Base-by-base conservation (phyloP, 2,888 invertebrate species). In the Drosophila buzzatii region DNA sequence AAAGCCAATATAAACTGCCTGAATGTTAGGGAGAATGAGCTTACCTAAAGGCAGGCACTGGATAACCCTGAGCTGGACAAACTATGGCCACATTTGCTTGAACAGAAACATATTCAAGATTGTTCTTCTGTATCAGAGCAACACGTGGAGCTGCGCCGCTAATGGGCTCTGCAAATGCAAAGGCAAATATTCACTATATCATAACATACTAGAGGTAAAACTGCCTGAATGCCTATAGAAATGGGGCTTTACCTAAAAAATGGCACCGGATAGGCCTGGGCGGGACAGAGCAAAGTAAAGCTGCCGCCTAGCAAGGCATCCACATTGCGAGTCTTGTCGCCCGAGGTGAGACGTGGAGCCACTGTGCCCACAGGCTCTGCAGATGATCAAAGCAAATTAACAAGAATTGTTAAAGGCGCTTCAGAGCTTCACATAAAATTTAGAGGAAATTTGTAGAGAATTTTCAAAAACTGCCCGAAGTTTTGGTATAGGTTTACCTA, bases 141-240 rank as follows among this genome's bases (percentile, higher is more conserved):
- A 96, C 95, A 92, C 95, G 95, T 68, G 96, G 96, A 86, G 95
- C 95, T 62, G 95, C 94, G 87, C 95, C 95, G 93, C 95, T 95
- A 90, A 96, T 94, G 41, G 96, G 96, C 89, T 95, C 96, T 96
- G 94, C 27, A 91, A 75, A 12, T 53, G 18, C 27, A 27, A 35
- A 5, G 31, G 27, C 7, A 41, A 31, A 20, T n/a, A 16, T 20
- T n/a, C n/a, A 12, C 41, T 31, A 16, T 4, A 31, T 33, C 5
- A 12, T 3, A 45, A 27, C 1, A 45, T 4, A 12, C 12, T 3
- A 7, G 2, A 23, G 8, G 10, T 3, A 49, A 79, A 79, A 76
- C 81, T 82, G 86, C 33, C 75, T 73, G 73, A 71, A 68, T 63
- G 27, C 16, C 2, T 10, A 20, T 4, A 27, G 12, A 9, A n/a